phyloP scores from a whole-genome alignment of 2,113 vertebrate species.

The Macrotis lagotis region DNA sequence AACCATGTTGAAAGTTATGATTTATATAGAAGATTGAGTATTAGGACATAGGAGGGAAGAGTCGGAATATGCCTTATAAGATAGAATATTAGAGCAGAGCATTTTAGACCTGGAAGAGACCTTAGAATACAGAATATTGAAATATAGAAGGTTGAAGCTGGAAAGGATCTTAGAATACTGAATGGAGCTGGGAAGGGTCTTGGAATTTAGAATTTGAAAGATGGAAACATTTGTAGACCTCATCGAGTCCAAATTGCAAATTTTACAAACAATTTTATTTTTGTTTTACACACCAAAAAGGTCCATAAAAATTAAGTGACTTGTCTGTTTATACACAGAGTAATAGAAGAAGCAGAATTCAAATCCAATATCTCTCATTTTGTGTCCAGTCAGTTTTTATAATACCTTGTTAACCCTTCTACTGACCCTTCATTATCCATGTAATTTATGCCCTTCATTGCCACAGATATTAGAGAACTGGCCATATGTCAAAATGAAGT shows the following conservation, averaged over 20 bases:
- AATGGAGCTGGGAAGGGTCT: neutral
- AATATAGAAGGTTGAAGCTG: neutral
- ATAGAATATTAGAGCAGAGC: neutral
- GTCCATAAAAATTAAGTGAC: neutral
- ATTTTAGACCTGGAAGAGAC: neutral
- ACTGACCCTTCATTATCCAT: neutral
- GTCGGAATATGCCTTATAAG: neutral
- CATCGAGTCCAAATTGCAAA: neutral
- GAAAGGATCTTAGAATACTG: neutral
- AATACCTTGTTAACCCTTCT: neutral
- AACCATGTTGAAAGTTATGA: neutral
- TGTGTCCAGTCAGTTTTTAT: neutral
- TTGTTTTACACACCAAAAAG: no score
- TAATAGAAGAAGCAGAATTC: neutral
- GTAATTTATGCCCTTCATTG: constrained; percentile 20
- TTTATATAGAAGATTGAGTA: neutral
- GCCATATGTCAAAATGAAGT: constrained; percentile 40
- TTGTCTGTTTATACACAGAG: neutral
- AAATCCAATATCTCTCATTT: neutral
- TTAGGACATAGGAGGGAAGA: neutral
- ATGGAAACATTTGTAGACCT: neutral
- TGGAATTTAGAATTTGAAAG: neutral
- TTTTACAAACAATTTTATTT: neutral
- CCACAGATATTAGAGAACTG: constrained; percentile 10
- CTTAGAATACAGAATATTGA: neutral